Evolutionary conservation across 2,888 invertebrate genomes (phyloP).

Genomic region (Imbricaverruca yamaguchii): DNA sequence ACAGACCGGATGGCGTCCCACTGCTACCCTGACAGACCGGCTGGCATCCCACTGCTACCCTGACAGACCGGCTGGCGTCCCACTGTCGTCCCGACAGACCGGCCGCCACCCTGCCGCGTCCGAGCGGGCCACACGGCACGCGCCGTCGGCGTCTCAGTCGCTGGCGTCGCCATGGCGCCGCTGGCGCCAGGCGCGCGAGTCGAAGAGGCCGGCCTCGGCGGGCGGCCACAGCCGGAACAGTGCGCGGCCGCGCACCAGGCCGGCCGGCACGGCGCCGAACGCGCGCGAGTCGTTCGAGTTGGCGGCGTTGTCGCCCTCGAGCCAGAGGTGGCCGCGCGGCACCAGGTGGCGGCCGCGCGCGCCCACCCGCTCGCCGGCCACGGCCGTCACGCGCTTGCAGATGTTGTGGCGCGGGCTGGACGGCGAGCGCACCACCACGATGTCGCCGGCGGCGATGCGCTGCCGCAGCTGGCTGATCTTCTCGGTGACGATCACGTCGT

Average conservation of each 20-base stretch:
- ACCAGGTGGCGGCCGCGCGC: slow-evolving; percentile 46
- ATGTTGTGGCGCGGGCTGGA: slow-evolving; percentile 69
- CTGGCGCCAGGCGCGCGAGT: not conserved
- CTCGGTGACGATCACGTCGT: slow-evolving; percentile 75
- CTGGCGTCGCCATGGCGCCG: not conserved
- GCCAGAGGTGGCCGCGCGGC: slow-evolving; percentile 79
- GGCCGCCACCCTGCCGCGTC: not conserved
- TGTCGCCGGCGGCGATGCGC: slow-evolving; percentile 64
- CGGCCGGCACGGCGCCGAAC: slow-evolving; percentile 83
- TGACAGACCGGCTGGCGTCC: not conserved
- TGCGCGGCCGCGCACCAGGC: slow-evolving; percentile 70
- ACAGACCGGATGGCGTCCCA: too few relatives aligned
- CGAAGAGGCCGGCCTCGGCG: slow-evolving; percentile 27
- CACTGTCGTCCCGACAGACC: not conserved
- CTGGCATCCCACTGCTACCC: too few relatives aligned
- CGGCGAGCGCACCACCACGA: slow-evolving; percentile 74
- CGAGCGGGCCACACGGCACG: not conserved
- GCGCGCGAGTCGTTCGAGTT: slow-evolving; percentile 80
- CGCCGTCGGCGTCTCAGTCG: not conserved
- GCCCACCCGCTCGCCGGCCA: slow-evolving; percentile 52
- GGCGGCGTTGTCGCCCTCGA: slow-evolving; percentile 77
- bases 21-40: too few relatives aligned
- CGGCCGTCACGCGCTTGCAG: slow-evolving; percentile 66
- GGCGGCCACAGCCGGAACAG: slow-evolving; percentile 72
- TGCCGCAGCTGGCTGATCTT: slow-evolving; percentile 60